Percentiles rank a stretch among this genome's conserved stretches.
Evolutionary conservation across 1,140 invertebrate species (phyloP).

Genomic region (Drosophila ercepeae): DNA sequence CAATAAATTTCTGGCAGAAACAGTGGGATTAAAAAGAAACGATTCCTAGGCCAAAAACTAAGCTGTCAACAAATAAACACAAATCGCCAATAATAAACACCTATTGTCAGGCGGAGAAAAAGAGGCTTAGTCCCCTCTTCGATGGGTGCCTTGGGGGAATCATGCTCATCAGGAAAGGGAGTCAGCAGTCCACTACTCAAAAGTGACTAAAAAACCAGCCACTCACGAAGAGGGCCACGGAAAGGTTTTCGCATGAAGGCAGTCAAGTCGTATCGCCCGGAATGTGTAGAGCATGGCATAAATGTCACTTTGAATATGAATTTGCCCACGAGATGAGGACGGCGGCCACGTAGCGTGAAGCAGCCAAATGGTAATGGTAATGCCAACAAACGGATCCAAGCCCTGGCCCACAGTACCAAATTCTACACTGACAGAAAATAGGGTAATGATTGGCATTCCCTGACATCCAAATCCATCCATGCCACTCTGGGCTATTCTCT

Average conservation of each 20-base stretch:
- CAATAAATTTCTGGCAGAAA: conserved; percentile 20
- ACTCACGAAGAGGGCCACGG: conserved; percentile 34
- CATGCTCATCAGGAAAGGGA: conserved; percentile 22
- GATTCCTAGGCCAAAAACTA: conserved; percentile 76
- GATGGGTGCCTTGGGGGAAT: conserved; percentile 5
- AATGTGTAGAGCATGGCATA: conserved; percentile 82
- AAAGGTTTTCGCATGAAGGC: conserved; percentile 45
- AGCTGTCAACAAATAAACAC: conserved; percentile 80
- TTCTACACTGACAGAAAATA: background rate
- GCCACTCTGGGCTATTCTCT: too few relatives aligned
- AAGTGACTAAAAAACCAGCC: conserved; percentile 2
- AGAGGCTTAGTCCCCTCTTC: conserved; percentile 27
- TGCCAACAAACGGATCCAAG: conserved; percentile 26
- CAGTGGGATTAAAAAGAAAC: conserved; percentile 44
- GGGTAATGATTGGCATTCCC: too few relatives aligned
- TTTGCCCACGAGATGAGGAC: conserved; percentile 67
- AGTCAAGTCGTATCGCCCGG: conserved; percentile 75
- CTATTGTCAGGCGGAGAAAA: conserved; percentile 43
- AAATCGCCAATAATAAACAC: conserved; percentile 76
- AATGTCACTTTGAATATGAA: conserved; percentile 78
- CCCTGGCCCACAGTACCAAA: conserved; percentile 1
- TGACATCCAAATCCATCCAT: too few relatives aligned
- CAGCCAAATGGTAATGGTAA: conserved; percentile 51
- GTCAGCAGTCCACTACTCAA: conserved; percentile 10
- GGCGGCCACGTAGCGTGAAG: conserved; percentile 67